Base-by-base conservation (phyloP, 1,140 invertebrate species). In the Bombus fervidus region DNA sequence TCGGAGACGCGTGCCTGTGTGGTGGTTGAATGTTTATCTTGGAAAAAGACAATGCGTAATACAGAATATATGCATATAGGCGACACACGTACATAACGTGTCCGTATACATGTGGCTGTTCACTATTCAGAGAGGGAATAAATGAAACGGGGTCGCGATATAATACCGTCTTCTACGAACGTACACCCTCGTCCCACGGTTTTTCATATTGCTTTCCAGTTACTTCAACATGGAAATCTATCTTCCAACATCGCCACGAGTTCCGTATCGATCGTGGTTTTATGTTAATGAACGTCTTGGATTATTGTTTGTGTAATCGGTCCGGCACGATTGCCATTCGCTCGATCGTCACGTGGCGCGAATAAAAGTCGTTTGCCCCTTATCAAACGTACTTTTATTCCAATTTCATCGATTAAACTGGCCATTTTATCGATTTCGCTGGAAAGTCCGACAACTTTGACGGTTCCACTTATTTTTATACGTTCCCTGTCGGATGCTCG, bases 131-230 rank as follows among this genome's bases (percentile, higher is more conserved):
- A 81, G 76, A 83, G 86, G 77, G 90, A 90, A 90, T 90, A 88
- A 90, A 90, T 90, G 89, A 90, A 90, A 90, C 81, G 86, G 59
- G 89, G 83, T 90, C 89, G 77, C 68, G 37, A 75, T 90, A 89
- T 86, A 90, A 90, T 90, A 90, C 71, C 77, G 72, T 68, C 72
- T 86, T 86, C 53, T 68, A 66, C 74, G 68, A 64, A 41, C 79
- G 53, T 83, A 78, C 77, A 80, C 57, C 9, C n/a, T 39, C 69
- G 66, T 66, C 39, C 62, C 62, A 69, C 81, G 34, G 77, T 87
- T 68, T 85, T 90, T 83, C 86, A 85, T 87, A 89, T 80, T 89
- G 83, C 77, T 82, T 85, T 74, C 66, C 79, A 64, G 82, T 87
- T 87, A 80, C 75, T 90, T 87, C 77, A 85, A 62, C 57, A 22